Evolutionary conservation across 2,113 vertebrate genomes (phyloP).

Genomic region (Phainopepla nitens): DNA sequence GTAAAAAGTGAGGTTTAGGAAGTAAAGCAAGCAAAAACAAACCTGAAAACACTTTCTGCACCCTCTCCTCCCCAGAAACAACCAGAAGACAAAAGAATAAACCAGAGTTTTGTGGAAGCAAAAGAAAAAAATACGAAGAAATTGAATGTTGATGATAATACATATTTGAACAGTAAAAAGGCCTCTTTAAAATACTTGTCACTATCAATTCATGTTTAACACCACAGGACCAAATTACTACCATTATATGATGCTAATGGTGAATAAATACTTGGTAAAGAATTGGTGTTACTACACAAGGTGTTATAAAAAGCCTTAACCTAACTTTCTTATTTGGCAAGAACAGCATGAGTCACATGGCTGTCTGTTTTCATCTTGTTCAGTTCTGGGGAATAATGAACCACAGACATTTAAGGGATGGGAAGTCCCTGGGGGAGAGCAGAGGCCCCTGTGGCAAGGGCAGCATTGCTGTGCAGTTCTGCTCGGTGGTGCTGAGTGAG

Average conservation of each 20-base stretch:
- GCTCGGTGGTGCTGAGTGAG: rapidly evolving
- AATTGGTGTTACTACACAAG: rapidly evolving
- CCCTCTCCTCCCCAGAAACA: rapidly evolving
- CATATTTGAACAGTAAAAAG: neutral
- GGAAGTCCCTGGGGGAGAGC: neutral
- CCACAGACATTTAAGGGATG: neutral
- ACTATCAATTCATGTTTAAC: neutral
- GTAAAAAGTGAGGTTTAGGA: neutral
- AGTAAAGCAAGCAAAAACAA: neutral
- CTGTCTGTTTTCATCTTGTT: neutral
- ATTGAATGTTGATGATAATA: neutral
- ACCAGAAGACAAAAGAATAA: neutral
- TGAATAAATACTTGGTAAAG: neutral
- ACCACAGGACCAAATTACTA: neutral
- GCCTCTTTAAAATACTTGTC: neutral
- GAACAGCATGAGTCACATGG: neutral
- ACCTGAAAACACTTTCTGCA: rapidly evolving
- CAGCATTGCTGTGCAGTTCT: neutral
- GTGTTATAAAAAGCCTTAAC: neutral
- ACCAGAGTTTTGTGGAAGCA: neutral
- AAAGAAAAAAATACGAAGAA: neutral
- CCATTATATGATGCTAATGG: neutral
- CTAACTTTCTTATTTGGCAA: neutral
- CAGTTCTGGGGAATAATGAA: neutral
- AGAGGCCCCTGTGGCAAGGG: neutral